Conservation (phyloP, 2,797 vertebrate genomes). For the Tarsius wallacei region DNA sequence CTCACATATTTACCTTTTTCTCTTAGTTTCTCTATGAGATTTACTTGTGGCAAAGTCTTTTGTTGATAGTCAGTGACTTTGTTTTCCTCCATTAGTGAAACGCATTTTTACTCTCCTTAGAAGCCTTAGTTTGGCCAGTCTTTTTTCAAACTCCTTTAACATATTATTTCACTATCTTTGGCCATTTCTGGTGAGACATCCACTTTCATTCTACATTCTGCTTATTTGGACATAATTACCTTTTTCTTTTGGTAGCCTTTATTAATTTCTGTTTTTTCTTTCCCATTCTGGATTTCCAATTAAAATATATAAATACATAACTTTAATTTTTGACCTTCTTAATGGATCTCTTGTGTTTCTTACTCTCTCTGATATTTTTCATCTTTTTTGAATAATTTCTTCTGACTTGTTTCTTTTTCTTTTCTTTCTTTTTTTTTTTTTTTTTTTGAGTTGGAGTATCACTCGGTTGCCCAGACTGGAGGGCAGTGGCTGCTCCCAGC, state of each 20-base stretch:
- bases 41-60: not conserved
- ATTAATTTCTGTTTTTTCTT: not conserved
- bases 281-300: not conserved
- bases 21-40: not conserved
- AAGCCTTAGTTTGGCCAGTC: not conserved
- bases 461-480: too few species aligned
- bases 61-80: not conserved
- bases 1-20: not conserved
- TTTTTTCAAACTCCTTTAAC: not conserved
- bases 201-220: not conserved
- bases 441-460: too few species aligned
- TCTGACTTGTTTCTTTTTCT: not conserved
- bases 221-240: not conserved
- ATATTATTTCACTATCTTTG: not conserved
- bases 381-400: not conserved
- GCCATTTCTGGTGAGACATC: not conserved
- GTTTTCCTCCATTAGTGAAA: not conserved
- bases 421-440: too few species aligned
- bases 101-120: not conserved
- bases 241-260: not conserved
- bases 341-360: not conserved
- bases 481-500: too few species aligned
- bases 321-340: not conserved
- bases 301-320: not conserved
- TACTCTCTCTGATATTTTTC: not conserved